Conservation (phyloP, 2,888 invertebrate genomes). For the Acronicta alni region DNA sequence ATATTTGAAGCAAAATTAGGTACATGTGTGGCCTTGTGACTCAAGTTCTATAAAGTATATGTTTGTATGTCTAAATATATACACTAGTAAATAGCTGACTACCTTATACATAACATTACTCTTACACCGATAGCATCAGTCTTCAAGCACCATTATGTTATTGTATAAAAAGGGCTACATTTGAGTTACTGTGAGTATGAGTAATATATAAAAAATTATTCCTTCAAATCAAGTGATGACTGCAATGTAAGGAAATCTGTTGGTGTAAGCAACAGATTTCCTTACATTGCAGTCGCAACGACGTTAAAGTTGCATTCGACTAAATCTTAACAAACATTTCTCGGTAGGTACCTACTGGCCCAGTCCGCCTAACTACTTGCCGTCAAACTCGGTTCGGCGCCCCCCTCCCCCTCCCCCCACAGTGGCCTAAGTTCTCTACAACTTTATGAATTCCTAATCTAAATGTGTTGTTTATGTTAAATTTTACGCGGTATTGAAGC, state of each 20-base stretch:
- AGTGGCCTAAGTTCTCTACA: conserved; percentile 35
- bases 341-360: conserved; percentile 28
- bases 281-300: conserved; percentile 5
- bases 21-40: neutral
- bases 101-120: too few species aligned
- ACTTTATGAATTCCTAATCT: conserved; percentile 61
- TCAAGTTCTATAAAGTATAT: too few species aligned
- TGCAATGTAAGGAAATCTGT: too few species aligned
- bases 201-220: too few species aligned
- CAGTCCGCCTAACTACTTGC: conserved; percentile 43
- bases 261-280: neutral
- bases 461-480: conserved; percentile 58
- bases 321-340: conserved; percentile 29
- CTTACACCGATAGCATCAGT: too few species aligned
- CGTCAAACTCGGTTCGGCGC: conserved; percentile 36
- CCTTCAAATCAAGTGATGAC: too few species aligned
- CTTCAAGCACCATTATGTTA: too few species aligned
- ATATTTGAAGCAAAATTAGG: neutral
- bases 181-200: too few species aligned
- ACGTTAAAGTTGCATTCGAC: conserved; percentile 23
- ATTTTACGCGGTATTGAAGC: conserved; percentile 46
- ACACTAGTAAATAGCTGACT: too few species aligned
- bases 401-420: neutral
- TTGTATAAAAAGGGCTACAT: too few species aligned
- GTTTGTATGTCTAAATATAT: too few species aligned